Conservation (phyloP, 2,888 invertebrate species). For the Epicampocera succincta region DNA sequence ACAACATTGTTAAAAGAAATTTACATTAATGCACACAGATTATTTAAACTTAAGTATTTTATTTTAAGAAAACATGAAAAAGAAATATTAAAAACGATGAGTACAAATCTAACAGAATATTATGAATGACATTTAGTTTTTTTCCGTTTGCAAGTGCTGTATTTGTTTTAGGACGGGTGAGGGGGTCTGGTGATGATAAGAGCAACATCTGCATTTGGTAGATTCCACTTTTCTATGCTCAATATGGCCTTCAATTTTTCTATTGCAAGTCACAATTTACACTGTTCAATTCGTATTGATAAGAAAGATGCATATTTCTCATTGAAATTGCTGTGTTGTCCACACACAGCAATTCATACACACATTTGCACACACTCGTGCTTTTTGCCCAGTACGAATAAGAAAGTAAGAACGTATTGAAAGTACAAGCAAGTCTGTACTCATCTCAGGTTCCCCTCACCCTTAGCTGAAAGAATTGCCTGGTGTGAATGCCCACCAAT, state of each 20-base stretch:
- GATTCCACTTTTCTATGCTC: slow-evolving; percentile 1
- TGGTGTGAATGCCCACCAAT: no score
- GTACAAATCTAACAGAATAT: slow-evolving; percentile 26
- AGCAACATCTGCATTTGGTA: slow-evolving; percentile 45
- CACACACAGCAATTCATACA: no score
- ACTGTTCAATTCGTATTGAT: neutral
- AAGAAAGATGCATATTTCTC: no score
- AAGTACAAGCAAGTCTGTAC: no score
- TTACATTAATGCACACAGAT: neutral
- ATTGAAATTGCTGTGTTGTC: no score
- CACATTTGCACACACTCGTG: no score
- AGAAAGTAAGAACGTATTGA: no score
- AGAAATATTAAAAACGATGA: neutral
- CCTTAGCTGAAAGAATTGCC: no score
- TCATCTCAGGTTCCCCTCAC: no score
- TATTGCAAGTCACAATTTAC: slow-evolving; percentile 7
- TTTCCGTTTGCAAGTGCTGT: neutral
- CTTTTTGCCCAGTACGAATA: no score
- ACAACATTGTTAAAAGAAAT: slow-evolving; percentile 6
- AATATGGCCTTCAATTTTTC: slow-evolving; percentile 60
- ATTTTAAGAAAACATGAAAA: neutral
- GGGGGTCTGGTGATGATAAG: slow-evolving; percentile 18
- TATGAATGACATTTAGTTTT: slow-evolving; percentile 32
- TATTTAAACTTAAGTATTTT: neutral
- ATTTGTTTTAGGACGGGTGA: neutral